Evolutionary conservation across 2,888 invertebrate species (phyloP).

Genomic region (Drosophila meridiana): DNA sequence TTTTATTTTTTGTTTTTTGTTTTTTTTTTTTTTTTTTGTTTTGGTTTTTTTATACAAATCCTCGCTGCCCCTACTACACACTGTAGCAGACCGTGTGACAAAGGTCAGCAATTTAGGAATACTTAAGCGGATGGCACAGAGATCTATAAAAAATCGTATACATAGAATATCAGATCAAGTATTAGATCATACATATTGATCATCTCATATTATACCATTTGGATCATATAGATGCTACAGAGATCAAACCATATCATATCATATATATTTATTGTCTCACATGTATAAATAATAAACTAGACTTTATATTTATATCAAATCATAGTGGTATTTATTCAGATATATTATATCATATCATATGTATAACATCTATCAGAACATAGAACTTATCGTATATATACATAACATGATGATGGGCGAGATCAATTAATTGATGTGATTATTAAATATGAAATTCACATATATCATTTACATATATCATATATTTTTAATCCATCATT

Average conservation of each 20-base stretch:
- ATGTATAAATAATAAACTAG: not conserved
- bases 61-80: not conserved
- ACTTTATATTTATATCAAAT: too few relatives aligned
- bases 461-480: too few relatives aligned
- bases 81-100: not conserved
- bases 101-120: not conserved
- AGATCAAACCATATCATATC: not conserved
- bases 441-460: too few relatives aligned
- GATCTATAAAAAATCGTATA: not conserved
- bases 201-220: not conserved
- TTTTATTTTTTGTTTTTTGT: constrained; percentile 27
- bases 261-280: not conserved
- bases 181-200: not conserved
- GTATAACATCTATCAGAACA: too few relatives aligned
- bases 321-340: too few relatives aligned
- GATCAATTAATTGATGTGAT: too few relatives aligned
- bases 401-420: too few relatives aligned
- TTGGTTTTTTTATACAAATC: constrained; percentile 41
- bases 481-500: too few relatives aligned
- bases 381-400: too few relatives aligned
- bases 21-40: constrained; percentile 25
- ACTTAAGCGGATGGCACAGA: not conserved
- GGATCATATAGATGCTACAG: not conserved
- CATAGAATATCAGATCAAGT: not conserved
- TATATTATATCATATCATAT: too few relatives aligned